Conservation (phyloP, 2,797 vertebrate genomes). For the Petrocephalus schoutedeni region DNA sequence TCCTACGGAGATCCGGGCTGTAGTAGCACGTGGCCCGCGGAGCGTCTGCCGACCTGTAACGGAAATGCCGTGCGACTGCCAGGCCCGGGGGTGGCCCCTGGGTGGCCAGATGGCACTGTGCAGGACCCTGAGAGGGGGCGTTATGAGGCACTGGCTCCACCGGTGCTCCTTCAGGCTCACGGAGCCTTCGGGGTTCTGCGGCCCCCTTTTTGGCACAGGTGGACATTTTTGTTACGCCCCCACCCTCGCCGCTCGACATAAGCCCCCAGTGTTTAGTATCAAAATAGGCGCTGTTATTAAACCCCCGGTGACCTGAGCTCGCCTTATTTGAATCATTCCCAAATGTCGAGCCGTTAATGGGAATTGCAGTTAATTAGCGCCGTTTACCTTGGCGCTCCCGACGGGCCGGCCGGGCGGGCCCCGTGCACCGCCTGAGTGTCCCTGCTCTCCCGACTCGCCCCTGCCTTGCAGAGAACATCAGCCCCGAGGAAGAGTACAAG, state of each 20-base stretch:
- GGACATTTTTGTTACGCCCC: conserved; percentile 27
- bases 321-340: conserved; percentile 35
- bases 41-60: background rate
- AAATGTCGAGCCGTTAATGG: conserved; percentile 34
- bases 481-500: conserved; percentile 98
- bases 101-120: background rate
- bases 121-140: background rate
- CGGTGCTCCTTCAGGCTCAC: background rate
- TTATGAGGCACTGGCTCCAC: background rate
- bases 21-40: background rate
- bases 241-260: conserved; percentile 31
- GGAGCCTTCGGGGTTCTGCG: conserved; percentile 15
- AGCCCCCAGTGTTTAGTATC: conserved; percentile 36
- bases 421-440: background rate
- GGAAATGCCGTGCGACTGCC: background rate
- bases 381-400: conserved; percentile 28
- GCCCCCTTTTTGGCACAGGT: conserved; percentile 23
- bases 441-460: background rate
- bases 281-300: conserved; percentile 35
- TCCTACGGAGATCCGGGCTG: background rate
- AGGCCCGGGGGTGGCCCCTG: background rate
- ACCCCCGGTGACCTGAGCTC: conserved; percentile 26
- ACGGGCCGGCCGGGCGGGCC: background rate
- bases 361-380: conserved; percentile 40
- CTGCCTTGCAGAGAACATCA: conserved; percentile 80